Evolutionary conservation across 2,797 vertebrate species (phyloP), one percentile per base, ranked within the genome.

Genomic region (Clangula hyemalis): DNA sequence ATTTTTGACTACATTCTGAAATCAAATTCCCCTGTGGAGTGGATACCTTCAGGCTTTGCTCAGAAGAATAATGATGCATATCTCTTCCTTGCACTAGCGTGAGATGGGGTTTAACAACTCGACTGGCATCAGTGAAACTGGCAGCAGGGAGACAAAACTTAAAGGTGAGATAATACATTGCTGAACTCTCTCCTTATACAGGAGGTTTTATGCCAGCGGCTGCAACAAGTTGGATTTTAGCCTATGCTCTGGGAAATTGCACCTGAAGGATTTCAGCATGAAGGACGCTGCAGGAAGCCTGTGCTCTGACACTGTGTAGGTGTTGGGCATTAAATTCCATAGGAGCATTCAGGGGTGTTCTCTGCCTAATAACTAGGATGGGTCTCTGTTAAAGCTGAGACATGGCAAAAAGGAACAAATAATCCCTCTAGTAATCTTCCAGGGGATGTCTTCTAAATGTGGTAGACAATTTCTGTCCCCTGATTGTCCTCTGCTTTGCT

Each of bases 1-100:
- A 34, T 77, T 95, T 87, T 90, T 76, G 76, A 79, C 64, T 87
- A 2, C 54, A 10, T 68, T 95, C 71, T 94, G 62, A 78, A 80
- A 82, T 0, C 11, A 25, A 73, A 34, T 62, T 20, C 43, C 30
- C 72, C 51, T 71, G 22, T 45, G 38, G 53, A 87, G 53, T 45
- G 58, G 19, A 32, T 78, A 38, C 45, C 22, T 53, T 75, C 28
- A 86, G 51, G 17, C 70, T 84, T 88, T 82, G 47, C 74, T 93
- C 60, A 51, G 56, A 66, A 87, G 43, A 88, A 27, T 28, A 65
- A 88, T 28, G 39, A 82, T 38, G 7, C 36, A 8, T 1, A 3
- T 57, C 18, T 80, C 8, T 81, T 91, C 62, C 4, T 3, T 15
- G 34, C 64, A 17, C 41, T 77, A 72, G 45, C 3, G 11, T 0